Base-by-base conservation (phyloP, 2,888 invertebrate genomes). In the Diachrysia chrysitis region DNA sequence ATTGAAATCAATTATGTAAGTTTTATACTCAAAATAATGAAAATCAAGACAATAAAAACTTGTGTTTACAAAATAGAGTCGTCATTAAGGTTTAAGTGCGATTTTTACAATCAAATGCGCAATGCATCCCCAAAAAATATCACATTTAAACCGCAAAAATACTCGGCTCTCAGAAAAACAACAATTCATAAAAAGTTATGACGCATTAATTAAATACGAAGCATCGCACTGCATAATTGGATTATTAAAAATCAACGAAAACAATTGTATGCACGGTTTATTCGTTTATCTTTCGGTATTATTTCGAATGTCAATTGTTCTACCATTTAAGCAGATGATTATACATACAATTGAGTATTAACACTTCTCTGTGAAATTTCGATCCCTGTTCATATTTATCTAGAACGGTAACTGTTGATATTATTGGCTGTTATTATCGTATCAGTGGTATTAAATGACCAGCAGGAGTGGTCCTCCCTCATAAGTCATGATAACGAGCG, bases 181-280 rank as follows among this genome's bases (percentile, higher is more conserved):
- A n/a, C 6, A 42, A 5, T 10, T n/a, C n/a, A 54, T 16, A 23
- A 25, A 21, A 54, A 25, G 23, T 16, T 16, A 16, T n/a, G n/a
- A 54, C 54, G 25, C 23, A 54, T 54, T 54, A 62, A 25, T 42
- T 54, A 53, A 10, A 53, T 32, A 46, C n/a, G 17, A 19, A n/a
- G 42, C 56, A 57, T 53, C 57, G 25, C 14, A 16, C 17, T 67
- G n/a, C 54, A n/a, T 51, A 63, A 63, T 63, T 63, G 29, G 35
- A 57, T 72, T 55, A 51, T 73, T 51, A 17, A 55, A 48, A 77
- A 21, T 63, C 37, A 51, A 32, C 59, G 35, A 63, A 62, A 66
- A 51, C 6, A 14, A 66, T 59, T 77, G 60, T 14, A 32, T 12
- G 16, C 29, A 25, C 37, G 6, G 14, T 53, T 7, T 35, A 56